Base-by-base conservation (phyloP, 1,140 invertebrate genomes). In the Listronotus bonariensis region DNA sequence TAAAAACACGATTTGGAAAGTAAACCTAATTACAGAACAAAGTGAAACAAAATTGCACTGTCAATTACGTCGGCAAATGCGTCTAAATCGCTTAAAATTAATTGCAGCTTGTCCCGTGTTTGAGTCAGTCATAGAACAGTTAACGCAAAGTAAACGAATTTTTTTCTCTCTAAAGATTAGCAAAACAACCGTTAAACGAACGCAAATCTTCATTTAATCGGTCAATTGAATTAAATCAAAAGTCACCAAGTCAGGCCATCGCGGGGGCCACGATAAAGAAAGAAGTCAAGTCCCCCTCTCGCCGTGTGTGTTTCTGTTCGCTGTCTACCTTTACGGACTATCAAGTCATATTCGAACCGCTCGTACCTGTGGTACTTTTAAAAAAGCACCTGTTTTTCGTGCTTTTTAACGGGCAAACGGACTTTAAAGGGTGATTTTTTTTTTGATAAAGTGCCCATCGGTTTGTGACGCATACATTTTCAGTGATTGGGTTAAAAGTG, bases 351-450 rank as follows among this genome's bases (percentile, higher is more conserved):
- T 63, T 57, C 14, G 43, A 34, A 57, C 55, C 42, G 26, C 31
- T n/a, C 11, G 12, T 60, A 51, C 45, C 31, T 48, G 41, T 46
- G 14, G 7, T 11, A 45, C 26, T 20, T 64, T 54, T 52, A 56
- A 65, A 65, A 68, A 68, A 65, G 52, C 66, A 68, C 66, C 66
- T 68, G 66, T 49, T 41, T 65, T 51, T 59, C 32, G 1, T 14
- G 20, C 11, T n/a, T 40, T 12, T 10, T 54, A 11, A 26, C 32
- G 12, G 52, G 8, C 20, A 6, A 5, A n/a, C 6, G 17, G 20
- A 7, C 8, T 15, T 6, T n/a, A n/a, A 17, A 17, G 31, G 48
- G 11, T 51, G 31, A 7, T 5, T 51, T 51, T 12, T 12, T 34
- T 34, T 5, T 34, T 34, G 5, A 34, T 34, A 34, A 9, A 6